Base-by-base conservation (phyloP, 2,113 vertebrate species). In the Amphiprion percula region DNA sequence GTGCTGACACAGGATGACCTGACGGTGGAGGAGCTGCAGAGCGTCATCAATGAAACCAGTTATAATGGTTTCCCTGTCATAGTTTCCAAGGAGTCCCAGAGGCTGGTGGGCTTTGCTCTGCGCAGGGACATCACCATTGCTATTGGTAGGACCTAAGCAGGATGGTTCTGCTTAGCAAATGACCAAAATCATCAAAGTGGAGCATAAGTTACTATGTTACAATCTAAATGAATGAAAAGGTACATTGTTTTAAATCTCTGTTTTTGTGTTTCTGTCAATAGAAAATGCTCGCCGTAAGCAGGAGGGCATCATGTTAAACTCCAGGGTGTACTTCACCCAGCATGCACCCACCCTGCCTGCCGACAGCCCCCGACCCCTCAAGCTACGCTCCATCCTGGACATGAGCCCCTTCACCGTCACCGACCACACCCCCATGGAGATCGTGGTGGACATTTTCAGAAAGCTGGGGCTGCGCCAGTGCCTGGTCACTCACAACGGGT, bases 321-420 rank as follows among this genome's bases (percentile, higher is more conserved):
- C 98, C 21, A 93, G 98, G 21, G 97, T 99, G 0, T 99, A 98
- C 89, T 99, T 99, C 90, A 98, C 98, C 14, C 98, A 98, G 92
- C 98, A 99, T 52, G 97, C 98, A 0, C 98, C 98, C 8, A 97
- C 97, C 0, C 97, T 99, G 77, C 97, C 98, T 0, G 98, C 98
- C 4, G 98, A 99, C 95, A 98, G 97, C 77, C 98, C 98, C 16
- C 96, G 97, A 2, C 98, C 98, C 4, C 85, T 99, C 88, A 99
- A 99, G 70, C 96, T 99, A 10, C 95, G 98, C 91, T 97, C 96
- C 93, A 99, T 99, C 83, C 96, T 99, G 63, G 98, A 99, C 87
- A 99, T 99, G 97, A 99, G 98, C 89, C 98, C 98, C 59, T 99
- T 99, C 91, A 99, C 98, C 3, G 97, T 99, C 91, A 99, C 98